These are phyloP conservation scores for Volucella bombylans DNA, from an alignment of 2,888 invertebrate genomes.

Conservation along the genomic window DNA sequence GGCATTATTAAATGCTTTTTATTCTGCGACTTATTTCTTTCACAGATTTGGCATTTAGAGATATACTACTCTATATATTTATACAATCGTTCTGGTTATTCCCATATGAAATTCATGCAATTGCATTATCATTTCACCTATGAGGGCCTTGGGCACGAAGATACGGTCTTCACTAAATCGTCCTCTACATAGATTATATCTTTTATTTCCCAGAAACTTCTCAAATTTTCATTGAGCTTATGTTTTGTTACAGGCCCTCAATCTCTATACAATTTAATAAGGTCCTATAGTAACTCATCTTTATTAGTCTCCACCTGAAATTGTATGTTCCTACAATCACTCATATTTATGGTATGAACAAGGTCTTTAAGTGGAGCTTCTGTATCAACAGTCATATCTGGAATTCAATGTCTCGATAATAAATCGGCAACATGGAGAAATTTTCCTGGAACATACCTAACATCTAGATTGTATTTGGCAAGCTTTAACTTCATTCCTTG, in stretches of 20 bases:
- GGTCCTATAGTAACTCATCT: background rate
- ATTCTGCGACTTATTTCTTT: slow-evolving; percentile 40
- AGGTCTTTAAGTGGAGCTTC: too few relatives aligned
- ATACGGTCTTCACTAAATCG: slow-evolving; percentile 45
- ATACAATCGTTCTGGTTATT: slow-evolving; percentile 39
- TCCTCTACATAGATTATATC: slow-evolving; percentile 37
- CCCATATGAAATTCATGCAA: slow-evolving; percentile 57
- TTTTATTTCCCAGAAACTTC: slow-evolving; percentile 29
- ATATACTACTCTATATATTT: slow-evolving; percentile 20
- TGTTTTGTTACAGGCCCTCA: slow-evolving; percentile 20
- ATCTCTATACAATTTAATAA: slow-evolving; percentile 9
- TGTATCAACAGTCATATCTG: too few relatives aligned
- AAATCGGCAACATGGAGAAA: too few relatives aligned
- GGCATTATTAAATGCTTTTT: slow-evolving; percentile 17
- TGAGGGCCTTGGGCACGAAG: slow-evolving; percentile 35
- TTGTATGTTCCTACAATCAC: too few relatives aligned
- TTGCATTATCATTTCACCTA: slow-evolving; percentile 23
- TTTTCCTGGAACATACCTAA: too few relatives aligned
- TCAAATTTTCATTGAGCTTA: slow-evolving; percentile 19
- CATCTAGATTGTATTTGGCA: too few relatives aligned
- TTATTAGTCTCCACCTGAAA: too few relatives aligned
- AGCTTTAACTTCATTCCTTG: too few relatives aligned
- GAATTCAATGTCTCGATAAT: too few relatives aligned
- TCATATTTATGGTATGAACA: too few relatives aligned
- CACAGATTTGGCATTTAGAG: slow-evolving; percentile 30